Percentiles rank a stretch among this genome's conserved stretches.
Conservation (phyloP, 2,888 invertebrate species). For the Litoditis marina region DNA sequence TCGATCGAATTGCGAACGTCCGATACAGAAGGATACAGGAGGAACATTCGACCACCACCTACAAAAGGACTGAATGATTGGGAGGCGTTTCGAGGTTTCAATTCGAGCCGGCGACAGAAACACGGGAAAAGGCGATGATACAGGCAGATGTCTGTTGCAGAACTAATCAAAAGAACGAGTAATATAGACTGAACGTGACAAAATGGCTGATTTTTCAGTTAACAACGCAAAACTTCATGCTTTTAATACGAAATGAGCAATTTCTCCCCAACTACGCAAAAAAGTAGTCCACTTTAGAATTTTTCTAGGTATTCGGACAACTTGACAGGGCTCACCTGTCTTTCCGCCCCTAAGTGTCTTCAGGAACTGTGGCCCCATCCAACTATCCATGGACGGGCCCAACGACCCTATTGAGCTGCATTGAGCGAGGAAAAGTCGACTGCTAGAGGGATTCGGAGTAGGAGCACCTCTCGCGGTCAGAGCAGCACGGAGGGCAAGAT, state of each 20-base stretch:
- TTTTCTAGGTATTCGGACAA: background rate
- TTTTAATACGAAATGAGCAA: too few species aligned
- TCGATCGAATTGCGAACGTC: slow-evolving; percentile 83
- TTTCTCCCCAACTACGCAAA: too few species aligned
- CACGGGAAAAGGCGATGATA: too few species aligned
- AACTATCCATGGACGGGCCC: slow-evolving; percentile 70
- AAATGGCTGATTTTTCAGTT: too few species aligned
- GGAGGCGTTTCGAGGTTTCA: background rate
- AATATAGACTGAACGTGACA: too few species aligned
- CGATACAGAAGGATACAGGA: slow-evolving; percentile 75
- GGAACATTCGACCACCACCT: slow-evolving; percentile 17
- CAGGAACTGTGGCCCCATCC: slow-evolving; percentile 78
- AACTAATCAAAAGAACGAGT: too few species aligned
- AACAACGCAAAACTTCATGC: too few species aligned
- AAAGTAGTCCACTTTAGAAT: too few species aligned
- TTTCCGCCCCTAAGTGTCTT: slow-evolving; percentile 64
- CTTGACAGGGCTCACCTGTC: background rate
- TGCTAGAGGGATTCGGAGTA: background rate
- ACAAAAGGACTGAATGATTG: background rate
- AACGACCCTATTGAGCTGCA: slow-evolving; percentile 66
- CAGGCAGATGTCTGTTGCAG: too few species aligned
- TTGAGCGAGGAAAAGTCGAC: slow-evolving; percentile 32
- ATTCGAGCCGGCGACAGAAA: too few species aligned
- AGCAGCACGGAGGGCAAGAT: slow-evolving; percentile 11
- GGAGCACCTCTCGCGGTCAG: background rate